phyloP scores from a whole-genome alignment of 2,113 vertebrate species.

The Reinhardtius hippoglossoides region DNA sequence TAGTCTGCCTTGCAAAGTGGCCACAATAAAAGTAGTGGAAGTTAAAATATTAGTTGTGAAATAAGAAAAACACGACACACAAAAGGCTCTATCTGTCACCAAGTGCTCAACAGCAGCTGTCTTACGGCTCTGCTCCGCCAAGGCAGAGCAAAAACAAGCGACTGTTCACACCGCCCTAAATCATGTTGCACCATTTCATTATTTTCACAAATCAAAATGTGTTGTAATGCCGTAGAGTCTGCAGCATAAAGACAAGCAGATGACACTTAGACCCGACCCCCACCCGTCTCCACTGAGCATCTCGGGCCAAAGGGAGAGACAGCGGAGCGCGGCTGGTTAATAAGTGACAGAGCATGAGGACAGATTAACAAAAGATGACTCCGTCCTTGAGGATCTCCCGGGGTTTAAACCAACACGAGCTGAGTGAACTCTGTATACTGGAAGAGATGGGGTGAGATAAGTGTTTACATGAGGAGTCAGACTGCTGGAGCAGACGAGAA shows the following conservation, averaged over 20 bases:
- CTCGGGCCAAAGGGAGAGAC: constrained; percentile 7
- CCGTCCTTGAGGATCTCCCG: constrained; percentile 46
- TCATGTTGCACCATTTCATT: not conserved
- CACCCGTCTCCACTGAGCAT: not conserved
- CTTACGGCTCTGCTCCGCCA: not conserved
- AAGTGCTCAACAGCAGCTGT: not conserved
- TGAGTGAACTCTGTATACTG: constrained; percentile 19
- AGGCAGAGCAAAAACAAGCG: not conserved
- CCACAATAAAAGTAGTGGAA: constrained; percentile 23
- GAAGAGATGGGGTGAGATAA: constrained; percentile 30
- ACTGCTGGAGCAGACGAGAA: constrained; percentile 21
- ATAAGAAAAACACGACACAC: constrained; percentile 21
- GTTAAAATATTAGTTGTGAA: constrained; percentile 22
- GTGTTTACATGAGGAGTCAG: constrained; percentile 48
- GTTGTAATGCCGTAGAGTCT: not conserved
- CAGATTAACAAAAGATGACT: constrained; percentile 59
- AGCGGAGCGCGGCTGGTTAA: constrained; percentile 37
- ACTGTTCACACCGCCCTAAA: not conserved
- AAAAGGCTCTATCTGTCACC: not conserved
- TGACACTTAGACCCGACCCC: constrained; percentile 8
- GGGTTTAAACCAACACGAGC: constrained; percentile 42
- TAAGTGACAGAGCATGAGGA: constrained; percentile 51
- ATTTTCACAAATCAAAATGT: constrained; percentile 6
- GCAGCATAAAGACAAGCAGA: constrained; percentile 14
- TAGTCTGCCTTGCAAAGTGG: not conserved